Conservation (phyloP, 2,888 invertebrate genomes). For the Coelopa pilipes region DNA sequence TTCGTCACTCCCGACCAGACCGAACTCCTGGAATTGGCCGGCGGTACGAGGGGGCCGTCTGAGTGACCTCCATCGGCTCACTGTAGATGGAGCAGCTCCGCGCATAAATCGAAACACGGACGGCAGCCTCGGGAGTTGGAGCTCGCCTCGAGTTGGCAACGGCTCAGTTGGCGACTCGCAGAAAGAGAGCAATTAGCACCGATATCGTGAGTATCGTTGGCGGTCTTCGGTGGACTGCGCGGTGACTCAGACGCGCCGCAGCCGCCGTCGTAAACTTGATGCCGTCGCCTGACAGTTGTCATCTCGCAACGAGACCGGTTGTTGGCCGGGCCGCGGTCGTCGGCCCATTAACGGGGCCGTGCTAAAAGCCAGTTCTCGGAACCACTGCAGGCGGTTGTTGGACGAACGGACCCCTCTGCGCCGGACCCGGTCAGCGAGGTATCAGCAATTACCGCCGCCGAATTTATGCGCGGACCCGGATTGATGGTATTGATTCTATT, state of each 20-base stretch:
- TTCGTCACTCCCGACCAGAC: too few species aligned
- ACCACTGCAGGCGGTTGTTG: constrained; percentile 14
- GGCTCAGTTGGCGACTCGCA: too few species aligned
- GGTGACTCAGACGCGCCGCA: too few species aligned
- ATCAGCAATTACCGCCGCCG: constrained; percentile 51
- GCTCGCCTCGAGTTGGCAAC: too few species aligned
- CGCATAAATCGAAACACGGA: neutral
- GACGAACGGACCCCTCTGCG: constrained; percentile 5
- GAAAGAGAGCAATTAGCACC: neutral
- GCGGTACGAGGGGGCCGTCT: too few species aligned
- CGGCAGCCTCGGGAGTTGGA: neutral
- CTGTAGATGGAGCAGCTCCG: neutral
- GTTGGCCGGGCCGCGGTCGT: neutral
- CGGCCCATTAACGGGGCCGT: neutral
- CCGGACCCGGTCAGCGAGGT: neutral
- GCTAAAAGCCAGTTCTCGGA: constrained; percentile 29
- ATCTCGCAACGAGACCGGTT: constrained; percentile 1
- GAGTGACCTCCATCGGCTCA: too few species aligned
- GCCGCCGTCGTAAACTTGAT: constrained; percentile 31
- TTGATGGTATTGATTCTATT: constrained; percentile 59
- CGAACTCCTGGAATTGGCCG: too few species aligned
- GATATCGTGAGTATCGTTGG: neutral
- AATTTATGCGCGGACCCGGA: constrained; percentile 61
- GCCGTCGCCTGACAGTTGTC: constrained; percentile 25
- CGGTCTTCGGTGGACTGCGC: neutral